Percentiles rank a stretch among this genome's conserved stretches.
phyloP scores from a whole-genome alignment of 2,113 vertebrate species.

The Pristiophorus japonicus region DNA sequence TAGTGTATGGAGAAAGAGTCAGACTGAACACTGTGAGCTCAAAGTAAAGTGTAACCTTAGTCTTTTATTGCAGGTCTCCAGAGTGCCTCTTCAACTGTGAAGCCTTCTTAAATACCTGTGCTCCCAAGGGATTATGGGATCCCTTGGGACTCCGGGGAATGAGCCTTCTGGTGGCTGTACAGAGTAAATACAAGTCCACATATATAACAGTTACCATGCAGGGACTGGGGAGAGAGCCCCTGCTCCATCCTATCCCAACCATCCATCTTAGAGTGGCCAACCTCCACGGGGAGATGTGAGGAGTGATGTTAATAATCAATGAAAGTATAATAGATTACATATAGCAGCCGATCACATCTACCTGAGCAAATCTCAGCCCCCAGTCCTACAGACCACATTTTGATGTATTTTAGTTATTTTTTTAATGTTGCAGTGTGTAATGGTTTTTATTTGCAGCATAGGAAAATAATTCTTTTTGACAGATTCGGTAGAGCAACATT shows the following conservation, averaged over 20 bases:
- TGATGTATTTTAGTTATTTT: not conserved
- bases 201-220: too few relatives aligned
- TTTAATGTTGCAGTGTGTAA: not conserved
- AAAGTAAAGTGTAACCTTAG: too few relatives aligned
- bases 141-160: too few relatives aligned
- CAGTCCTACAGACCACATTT: not conserved
- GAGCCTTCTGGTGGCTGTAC: too few relatives aligned
- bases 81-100: too few relatives aligned
- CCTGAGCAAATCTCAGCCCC: not conserved
- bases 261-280: not conserved
- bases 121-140: too few relatives aligned
- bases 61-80: too few relatives aligned
- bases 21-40: too few relatives aligned
- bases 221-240: not conserved
- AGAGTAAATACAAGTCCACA: too few relatives aligned
- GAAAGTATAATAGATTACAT: not conserved
- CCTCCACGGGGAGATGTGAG: not conserved
- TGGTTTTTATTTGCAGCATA: not conserved
- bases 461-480: not conserved
- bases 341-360: not conserved
- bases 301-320: not conserved
- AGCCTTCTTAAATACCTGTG: too few relatives aligned
- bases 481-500: not conserved
- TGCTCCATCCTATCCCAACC: too few relatives aligned
- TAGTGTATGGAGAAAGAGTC: too few relatives aligned